Percentiles rank a stretch among this genome's conserved stretches.
These are phyloP conservation scores for Prionailurus bengalensis DNA, from an alignment of 2,113 vertebrate species.

Conservation along the genomic window DNA sequence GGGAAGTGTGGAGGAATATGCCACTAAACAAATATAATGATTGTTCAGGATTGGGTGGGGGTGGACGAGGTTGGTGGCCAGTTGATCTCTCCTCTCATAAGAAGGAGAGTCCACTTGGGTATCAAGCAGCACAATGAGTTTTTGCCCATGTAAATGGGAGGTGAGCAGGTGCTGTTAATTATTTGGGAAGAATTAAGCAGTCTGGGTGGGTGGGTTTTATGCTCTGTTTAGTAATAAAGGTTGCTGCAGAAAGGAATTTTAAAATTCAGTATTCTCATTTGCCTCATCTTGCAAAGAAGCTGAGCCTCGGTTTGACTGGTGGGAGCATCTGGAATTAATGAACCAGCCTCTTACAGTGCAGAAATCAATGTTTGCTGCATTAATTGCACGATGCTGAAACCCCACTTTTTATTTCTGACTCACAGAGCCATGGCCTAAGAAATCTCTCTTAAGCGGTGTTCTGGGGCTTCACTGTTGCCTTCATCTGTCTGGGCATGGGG, in stretches of 20 bases:
- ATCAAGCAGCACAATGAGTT: accelerated
- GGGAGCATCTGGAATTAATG: slow-evolving; percentile 90
- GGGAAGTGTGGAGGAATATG: neutral
- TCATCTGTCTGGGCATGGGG: neutral
- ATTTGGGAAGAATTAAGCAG: slow-evolving; percentile 68
- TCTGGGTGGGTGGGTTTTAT: slow-evolving; percentile 62
- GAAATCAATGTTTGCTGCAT: slow-evolving; percentile 88
- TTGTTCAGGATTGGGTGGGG: neutral
- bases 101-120: neutral
- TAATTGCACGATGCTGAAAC: slow-evolving; percentile 84
- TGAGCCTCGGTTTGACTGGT: slow-evolving; percentile 73
- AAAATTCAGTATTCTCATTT: slow-evolving; percentile 75
- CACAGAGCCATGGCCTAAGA: slow-evolving; percentile 83
- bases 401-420: slow-evolving; percentile 87
- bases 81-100: neutral
- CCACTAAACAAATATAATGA: neutral
- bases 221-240: slow-evolving; percentile 76
- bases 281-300: slow-evolving; percentile 78
- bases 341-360: slow-evolving; percentile 85
- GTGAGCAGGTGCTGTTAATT: slow-evolving; percentile 74
- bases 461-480: neutral
- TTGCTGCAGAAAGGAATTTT: slow-evolving; percentile 77
- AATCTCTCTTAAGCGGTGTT: slow-evolving; percentile 77
- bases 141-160: neutral
- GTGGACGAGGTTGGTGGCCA: neutral